These are phyloP conservation scores for Xenopus borealis DNA, from an alignment of 2,113 vertebrate genomes.

Conservation along the genomic window DNA sequence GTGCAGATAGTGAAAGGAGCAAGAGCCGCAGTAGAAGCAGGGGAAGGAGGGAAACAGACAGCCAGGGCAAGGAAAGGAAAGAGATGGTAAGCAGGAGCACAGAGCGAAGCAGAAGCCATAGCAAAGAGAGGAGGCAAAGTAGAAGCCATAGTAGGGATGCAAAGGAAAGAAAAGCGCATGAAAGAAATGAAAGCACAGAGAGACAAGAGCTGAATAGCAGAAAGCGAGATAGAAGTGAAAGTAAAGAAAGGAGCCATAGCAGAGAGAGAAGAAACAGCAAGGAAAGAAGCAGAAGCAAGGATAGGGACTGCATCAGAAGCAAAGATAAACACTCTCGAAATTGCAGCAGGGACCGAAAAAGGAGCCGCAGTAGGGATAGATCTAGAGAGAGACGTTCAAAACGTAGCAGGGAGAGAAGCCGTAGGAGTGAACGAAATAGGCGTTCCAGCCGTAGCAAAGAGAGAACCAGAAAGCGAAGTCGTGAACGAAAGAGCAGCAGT, in stretches of 20 bases:
- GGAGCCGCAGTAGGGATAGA: background rate
- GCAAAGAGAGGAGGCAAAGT: slow-evolving; percentile 51
- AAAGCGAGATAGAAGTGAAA: background rate
- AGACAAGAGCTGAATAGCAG: slow-evolving; percentile 46
- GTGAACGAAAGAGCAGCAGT: slow-evolving; percentile 7
- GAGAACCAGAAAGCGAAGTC: background rate
- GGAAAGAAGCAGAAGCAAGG: background rate
- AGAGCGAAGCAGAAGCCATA: slow-evolving; percentile 54
- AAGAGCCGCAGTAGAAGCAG: slow-evolving; percentile 59
- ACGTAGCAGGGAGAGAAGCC: background rate
- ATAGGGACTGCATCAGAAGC: background rate
- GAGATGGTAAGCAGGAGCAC: slow-evolving; percentile 64
- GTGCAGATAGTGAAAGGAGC: slow-evolving; percentile 59
- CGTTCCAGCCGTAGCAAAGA: slow-evolving; percentile 14
- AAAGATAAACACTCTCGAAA: background rate
- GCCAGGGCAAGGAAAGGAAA: slow-evolving; percentile 59
- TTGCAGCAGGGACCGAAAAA: background rate
- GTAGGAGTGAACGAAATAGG: background rate
- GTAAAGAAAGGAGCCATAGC: slow-evolving; percentile 47
- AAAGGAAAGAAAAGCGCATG: slow-evolving; percentile 60
- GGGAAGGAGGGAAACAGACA: slow-evolving; percentile 39
- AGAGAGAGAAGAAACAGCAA: slow-evolving; percentile 77
- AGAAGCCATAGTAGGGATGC: slow-evolving; percentile 55
- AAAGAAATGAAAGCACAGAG: slow-evolving; percentile 66
- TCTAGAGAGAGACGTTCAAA: background rate